Percentiles rank a stretch among this genome's conserved stretches.
Conservation (phyloP, 2,113 vertebrate genomes). For the Rhinichthys klamathensis region DNA sequence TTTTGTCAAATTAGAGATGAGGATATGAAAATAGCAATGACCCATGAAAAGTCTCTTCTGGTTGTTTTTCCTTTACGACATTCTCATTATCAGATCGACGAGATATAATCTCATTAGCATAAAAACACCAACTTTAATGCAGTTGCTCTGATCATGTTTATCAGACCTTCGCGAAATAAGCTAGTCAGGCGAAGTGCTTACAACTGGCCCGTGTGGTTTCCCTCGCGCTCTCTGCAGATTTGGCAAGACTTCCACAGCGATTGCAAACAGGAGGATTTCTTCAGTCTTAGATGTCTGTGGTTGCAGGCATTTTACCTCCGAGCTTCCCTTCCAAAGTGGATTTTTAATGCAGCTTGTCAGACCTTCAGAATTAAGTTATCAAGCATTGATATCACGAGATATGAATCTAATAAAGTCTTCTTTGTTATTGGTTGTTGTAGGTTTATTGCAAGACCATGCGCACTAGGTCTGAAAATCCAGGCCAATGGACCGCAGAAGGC, state of each 20-base stretch:
- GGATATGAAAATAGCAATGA: background rate
- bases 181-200: background rate
- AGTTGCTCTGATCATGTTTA: background rate
- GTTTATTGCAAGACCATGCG: conserved; percentile 96
- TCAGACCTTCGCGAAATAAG: background rate
- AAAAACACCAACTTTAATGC: background rate
- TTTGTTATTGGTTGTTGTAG: conserved; percentile 69
- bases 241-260: background rate
- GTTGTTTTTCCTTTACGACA: background rate
- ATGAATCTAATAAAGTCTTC: background rate
- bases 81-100: conserved; percentile 2
- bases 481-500: conserved; percentile 92
- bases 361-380: background rate
- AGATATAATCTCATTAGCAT: conserved; percentile 7
- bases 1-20: background rate
- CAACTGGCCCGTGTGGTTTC: background rate
- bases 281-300: background rate
- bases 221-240: background rate
- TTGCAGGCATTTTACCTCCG: background rate
- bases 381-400: background rate
- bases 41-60: background rate
- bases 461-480: conserved; percentile 95
- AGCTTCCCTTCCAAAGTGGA: background rate
- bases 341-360: background rate
- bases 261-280: background rate